phyloP scores from a whole-genome alignment of 2,888 invertebrate species.

The Colletes collaris region DNA sequence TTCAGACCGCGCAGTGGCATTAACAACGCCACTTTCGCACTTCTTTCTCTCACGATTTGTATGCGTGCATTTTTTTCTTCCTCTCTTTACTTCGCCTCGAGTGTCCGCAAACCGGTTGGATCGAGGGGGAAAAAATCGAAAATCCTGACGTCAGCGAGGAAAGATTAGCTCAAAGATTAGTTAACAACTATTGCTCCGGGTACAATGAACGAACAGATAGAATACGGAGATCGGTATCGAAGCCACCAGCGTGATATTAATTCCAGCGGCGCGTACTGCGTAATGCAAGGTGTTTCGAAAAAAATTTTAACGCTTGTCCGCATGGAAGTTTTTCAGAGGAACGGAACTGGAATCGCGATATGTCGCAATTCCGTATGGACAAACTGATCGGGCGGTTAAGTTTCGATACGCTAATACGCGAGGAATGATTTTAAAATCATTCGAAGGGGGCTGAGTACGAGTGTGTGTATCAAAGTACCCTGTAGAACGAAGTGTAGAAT shows the following conservation, averaged over 20 bases:
- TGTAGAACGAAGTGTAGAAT: too few species aligned
- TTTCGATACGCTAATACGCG: too few species aligned
- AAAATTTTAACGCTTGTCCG: conserved; percentile 26
- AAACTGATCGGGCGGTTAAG: too few species aligned
- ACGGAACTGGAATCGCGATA: too few species aligned
- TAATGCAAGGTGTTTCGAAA: too few species aligned
- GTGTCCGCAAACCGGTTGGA: conserved; percentile 47
- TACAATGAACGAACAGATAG: conserved; percentile 48
- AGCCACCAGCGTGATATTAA: conserved; percentile 54
- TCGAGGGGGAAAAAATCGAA: conserved; percentile 24
- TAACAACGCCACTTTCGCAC: conserved; percentile 47
- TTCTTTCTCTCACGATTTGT: conserved; percentile 32
- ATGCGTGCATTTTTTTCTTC: not conserved
- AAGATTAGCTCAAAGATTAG: conserved; percentile 18
- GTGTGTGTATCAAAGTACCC: too few species aligned
- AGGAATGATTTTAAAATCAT: too few species aligned
- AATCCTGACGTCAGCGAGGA: conserved; percentile 40
- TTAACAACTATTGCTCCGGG: conserved; percentile 29
- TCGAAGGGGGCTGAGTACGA: too few species aligned
- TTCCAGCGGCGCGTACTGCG: conserved; percentile 25
- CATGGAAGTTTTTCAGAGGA: not conserved
- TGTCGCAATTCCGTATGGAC: too few species aligned
- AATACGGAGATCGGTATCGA: conserved; percentile 41
- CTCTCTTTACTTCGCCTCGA: not conserved
- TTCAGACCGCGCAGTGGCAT: conserved; percentile 37